Conservation (phyloP, 2,888 invertebrate species). For the Sinotaia quadrata region DNA sequence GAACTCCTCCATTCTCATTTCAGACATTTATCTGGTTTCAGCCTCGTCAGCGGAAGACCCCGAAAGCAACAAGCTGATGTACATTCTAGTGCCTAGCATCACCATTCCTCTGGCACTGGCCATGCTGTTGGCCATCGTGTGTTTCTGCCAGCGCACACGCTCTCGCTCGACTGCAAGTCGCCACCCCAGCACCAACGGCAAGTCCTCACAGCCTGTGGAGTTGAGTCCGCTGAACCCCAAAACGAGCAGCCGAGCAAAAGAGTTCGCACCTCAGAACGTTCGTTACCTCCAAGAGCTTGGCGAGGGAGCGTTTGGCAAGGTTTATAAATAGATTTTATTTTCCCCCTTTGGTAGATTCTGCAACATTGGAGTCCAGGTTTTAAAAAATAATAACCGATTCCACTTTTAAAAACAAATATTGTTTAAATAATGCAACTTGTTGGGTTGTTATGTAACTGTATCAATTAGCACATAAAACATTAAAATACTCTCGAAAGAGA, state of each 20-base stretch:
- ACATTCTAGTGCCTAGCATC: constrained; percentile 77
- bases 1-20: too few species aligned
- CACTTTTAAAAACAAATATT: too few species aligned
- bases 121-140: constrained; percentile 65
- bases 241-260: constrained; percentile 79
- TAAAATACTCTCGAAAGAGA: too few species aligned
- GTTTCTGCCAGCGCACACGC: constrained; percentile 63
- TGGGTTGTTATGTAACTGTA: too few species aligned
- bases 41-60: constrained; percentile 38
- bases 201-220: constrained; percentile 54
- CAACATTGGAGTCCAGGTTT: too few species aligned
- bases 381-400: too few species aligned
- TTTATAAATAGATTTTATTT: too few species aligned
- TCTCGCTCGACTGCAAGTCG: constrained; percentile 28
- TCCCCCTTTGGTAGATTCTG: too few species aligned
- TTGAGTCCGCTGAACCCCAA: constrained; percentile 64
- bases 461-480: too few species aligned
- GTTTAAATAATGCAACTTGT: too few species aligned
- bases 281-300: constrained; percentile 68
- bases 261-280: constrained; percentile 86
- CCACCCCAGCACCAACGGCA: constrained; percentile 47
- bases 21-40: too few species aligned
- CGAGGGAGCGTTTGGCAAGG: constrained; percentile 91
- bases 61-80: constrained; percentile 69
- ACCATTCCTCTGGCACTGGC: constrained; percentile 68